Conservation (phyloP, 2,797 vertebrate genomes). For the Phoxinus dragarum region DNA sequence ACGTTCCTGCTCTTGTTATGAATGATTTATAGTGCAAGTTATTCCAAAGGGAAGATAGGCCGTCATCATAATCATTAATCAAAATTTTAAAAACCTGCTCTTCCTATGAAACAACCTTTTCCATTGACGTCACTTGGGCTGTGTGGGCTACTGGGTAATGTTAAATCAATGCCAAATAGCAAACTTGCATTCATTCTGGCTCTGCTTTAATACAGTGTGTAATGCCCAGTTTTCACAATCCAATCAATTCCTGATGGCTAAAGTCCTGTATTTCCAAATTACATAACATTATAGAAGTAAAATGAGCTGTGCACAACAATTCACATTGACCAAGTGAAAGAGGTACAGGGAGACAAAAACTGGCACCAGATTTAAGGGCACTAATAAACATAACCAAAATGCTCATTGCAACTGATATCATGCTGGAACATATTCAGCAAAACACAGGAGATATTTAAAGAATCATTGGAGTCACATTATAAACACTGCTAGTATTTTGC, state of each 20-base stretch:
- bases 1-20: background rate
- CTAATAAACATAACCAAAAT: background rate
- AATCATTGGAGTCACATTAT: background rate
- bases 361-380: background rate
- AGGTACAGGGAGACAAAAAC: constrained; percentile 1
- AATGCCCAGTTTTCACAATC: constrained; percentile 4
- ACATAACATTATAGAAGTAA: background rate
- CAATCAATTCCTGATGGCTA: background rate
- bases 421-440: background rate
- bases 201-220: background rate
- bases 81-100: background rate
- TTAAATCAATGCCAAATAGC: background rate
- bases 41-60: background rate
- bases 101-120: background rate
- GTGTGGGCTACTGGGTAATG: background rate
- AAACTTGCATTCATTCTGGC: background rate
- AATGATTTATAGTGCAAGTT: background rate
- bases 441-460: too few species aligned
- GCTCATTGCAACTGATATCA: background rate
- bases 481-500: background rate
- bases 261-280: background rate
- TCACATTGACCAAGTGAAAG: background rate
- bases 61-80: background rate
- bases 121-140: constrained; percentile 5
- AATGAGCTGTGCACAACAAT: background rate